phyloP scores from a whole-genome alignment of 2,797 vertebrate genomes.

The Melanogrammus aeglefinus region DNA sequence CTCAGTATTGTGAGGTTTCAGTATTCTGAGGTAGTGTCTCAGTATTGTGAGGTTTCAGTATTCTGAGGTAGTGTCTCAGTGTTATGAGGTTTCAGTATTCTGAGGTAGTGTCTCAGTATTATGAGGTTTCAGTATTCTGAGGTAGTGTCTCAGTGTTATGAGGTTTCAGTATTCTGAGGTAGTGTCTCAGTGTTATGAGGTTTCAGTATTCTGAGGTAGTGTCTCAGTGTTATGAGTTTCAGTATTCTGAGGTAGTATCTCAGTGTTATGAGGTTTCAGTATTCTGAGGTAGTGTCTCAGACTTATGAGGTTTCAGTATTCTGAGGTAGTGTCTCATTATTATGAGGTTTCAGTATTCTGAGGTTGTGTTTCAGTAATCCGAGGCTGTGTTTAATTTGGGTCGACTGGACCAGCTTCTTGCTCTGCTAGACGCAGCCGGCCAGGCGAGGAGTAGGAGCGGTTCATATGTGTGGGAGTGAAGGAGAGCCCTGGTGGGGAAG shows the following conservation, averaged over 20 bases:
- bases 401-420: too few relatives aligned
- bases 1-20: conserved; percentile 66
- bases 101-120: conserved; percentile 63
- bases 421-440: conserved; percentile 3
- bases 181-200: conserved; percentile 61
- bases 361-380: conserved; percentile 64
- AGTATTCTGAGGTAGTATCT: conserved; percentile 61
- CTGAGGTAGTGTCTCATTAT: conserved; percentile 63
- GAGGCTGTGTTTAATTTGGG: conserved; percentile 60
- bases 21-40: conserved; percentile 62
- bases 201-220: conserved; percentile 61
- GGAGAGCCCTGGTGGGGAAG: conserved; percentile 31
- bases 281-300: conserved; percentile 63
- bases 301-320: conserved; percentile 61
- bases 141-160: conserved; percentile 13
- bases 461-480: conserved; percentile 26
- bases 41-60: conserved; percentile 14
- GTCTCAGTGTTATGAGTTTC: conserved; percentile 66
- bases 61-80: conserved; percentile 44
- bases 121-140: background rate
- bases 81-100: conserved; percentile 53
- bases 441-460: conserved; percentile 37
- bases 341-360: conserved; percentile 62
- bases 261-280: conserved; percentile 64
- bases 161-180: conserved; percentile 41